Base-by-base conservation (phyloP, 2,888 invertebrate genomes). In the Heliconius sara region DNA sequence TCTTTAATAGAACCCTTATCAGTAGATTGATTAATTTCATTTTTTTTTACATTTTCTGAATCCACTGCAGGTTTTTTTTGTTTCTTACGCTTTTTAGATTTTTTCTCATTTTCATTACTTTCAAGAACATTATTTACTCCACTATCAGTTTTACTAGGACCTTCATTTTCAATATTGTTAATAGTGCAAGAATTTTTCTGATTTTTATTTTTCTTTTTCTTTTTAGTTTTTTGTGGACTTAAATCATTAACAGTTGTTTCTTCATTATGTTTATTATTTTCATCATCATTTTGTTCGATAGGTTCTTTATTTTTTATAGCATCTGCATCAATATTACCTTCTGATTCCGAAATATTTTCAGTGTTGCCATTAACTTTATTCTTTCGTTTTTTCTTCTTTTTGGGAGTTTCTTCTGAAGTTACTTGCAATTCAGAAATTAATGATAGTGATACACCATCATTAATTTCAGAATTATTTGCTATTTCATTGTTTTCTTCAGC, bases 141-240 rank as follows among this genome's bases (percentile, higher is more conserved):
- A 77, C 81, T 83, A n/a, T 65, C 81, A 83, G 85, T 85, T 83
- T 87, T 86, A 84, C 88, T 90, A 65, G 90, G 89, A 76, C 81
- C 86, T 70, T 78, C 87, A 78, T 87, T 86, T n/a, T 84, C 72
- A 13, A 88, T 84, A 71, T 83, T 84, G 84, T 92, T 92, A 30
- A 92, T 85, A 76, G 85, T 79, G 81, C 91, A 90, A 6, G 84
- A 81, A 30, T 86, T 85, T 81, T 86, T 88, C 6, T 83, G 83
- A 82, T 89, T 90, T 73, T 88, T 70, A 43, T 34, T 34, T 67
- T 90, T 91, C 83, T 88, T 90, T 70, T 85, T 85, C 68, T 86
- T 82, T 79, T 84, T 77, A 27, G 22, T 52, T n/a, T 43, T 47
- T 47, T 74, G 12, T 70, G 19, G 71, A 57, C 60, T 77, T 52